These are phyloP conservation scores for Tipula lateralis DNA, from an alignment of 2,888 invertebrate genomes.

Conservation along the genomic window DNA sequence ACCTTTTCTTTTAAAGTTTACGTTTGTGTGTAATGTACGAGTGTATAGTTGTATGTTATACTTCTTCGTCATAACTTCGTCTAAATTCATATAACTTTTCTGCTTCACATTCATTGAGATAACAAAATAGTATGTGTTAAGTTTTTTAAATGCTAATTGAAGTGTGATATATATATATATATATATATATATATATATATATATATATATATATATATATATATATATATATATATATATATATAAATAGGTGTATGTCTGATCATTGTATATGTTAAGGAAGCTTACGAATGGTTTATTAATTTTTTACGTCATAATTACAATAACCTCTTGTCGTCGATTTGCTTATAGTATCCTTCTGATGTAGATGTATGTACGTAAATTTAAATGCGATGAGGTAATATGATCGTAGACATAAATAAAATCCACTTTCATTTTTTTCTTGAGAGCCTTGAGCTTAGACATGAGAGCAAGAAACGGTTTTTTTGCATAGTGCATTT, in stretches of 20 bases:
- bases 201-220: no score
- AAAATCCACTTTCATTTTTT: slow-evolving; percentile 6
- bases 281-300: not conserved
- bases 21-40: not conserved
- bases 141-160: not conserved
- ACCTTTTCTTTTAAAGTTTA: not conserved
- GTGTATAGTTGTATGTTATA: no score
- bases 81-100: not conserved
- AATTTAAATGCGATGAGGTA: not conserved
- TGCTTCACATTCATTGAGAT: not conserved
- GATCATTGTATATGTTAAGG: not conserved
- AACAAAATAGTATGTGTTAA: not conserved
- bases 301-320: not conserved
- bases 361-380: not conserved
- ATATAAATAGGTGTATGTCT: no score
- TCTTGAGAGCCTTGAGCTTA: not conserved
- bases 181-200: no score
- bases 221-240: not conserved
- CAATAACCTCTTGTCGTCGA: not conserved
- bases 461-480: not conserved
- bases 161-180: not conserved
- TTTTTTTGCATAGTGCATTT: not conserved
- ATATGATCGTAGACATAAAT: not conserved
- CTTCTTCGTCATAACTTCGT: not conserved
- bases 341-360: not conserved